Percentiles rank a stretch among this genome's conserved stretches.
Evolutionary conservation across 2,797 vertebrate species (phyloP).

Genomic region (Etheostoma nigrum): DNA sequence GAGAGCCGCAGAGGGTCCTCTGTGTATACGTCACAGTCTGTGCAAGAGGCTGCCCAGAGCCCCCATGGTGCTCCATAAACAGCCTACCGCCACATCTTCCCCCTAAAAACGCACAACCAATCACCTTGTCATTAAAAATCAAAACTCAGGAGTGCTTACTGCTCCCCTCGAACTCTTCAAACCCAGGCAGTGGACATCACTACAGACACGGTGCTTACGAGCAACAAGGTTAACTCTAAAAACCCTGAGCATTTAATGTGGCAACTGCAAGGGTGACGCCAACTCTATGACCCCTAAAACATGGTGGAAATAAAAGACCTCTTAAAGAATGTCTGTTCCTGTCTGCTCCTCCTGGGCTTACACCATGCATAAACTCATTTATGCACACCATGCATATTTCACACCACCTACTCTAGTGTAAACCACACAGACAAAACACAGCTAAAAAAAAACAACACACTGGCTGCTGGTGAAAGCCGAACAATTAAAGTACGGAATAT

Average conservation of each 20-base stretch:
- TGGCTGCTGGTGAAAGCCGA: constrained; percentile 65
- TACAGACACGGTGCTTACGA: constrained; percentile 27
- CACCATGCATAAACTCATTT: constrained; percentile 86
- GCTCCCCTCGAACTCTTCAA: constrained; percentile 43
- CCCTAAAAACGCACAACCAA: constrained; percentile 63
- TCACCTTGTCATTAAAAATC: constrained; percentile 69
- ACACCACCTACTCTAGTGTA: constrained; percentile 78
- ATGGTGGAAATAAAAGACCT: constrained; percentile 64
- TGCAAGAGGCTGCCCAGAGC: constrained; percentile 54
- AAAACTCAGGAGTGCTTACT: constrained; percentile 57
- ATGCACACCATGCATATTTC: constrained; percentile 94
- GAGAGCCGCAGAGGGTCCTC: constrained; percentile 83
- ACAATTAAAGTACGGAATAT: neutral
- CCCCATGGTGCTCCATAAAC: constrained; percentile 57
- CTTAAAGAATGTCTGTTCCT: constrained; percentile 45
- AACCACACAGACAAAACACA: constrained; percentile 71
- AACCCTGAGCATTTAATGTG: constrained; percentile 88
- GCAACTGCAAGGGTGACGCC: constrained; percentile 60
- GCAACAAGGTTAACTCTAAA: constrained; percentile 90
- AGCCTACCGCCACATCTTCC: constrained; percentile 39
- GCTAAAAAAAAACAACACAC: constrained; percentile 57
- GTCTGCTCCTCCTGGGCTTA: constrained; percentile 64
- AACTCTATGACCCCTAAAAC: constrained; percentile 61
- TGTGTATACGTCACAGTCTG: constrained; percentile 65
- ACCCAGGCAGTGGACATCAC: constrained; percentile 45